Base-by-base conservation (phyloP, 2,113 vertebrate genomes). In the Gallinago jamesoni region DNA sequence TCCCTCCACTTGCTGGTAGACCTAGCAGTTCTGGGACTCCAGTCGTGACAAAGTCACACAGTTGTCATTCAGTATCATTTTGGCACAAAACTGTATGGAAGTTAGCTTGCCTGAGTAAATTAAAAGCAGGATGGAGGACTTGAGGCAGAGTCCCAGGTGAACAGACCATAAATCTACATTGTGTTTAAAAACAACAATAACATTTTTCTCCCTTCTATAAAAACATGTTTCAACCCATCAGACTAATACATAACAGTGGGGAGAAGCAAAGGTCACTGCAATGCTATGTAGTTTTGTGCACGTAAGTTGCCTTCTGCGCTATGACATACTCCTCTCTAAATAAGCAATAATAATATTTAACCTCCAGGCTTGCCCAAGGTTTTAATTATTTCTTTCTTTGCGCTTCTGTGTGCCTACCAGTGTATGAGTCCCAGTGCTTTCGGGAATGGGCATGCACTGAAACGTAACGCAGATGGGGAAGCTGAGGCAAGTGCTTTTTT, bases 131-230 rank as follows among this genome's bases (percentile, higher is more conserved):
- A 75, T 81, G 41, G 72, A 92, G 37, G 47, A 62, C 80, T 73
- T 78, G 55, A 94, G 27, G 55, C 45, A 86, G 15, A 62, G 53
- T 84, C 80, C 55, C 69, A 74, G 66, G 53, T 84, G 59, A 90
- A 28, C 60, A 88, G 84, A 45, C 45, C 37, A 12, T 88, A 94
- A 94, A 77, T 89, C 79, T 68, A 59, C 21, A 20, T 15, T 53
- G 41, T 67, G 30, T 91, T 94, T 93, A 74, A 91, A 93, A 89
- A 41, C 57, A 95, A 53, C 70, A 94, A 24, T 69, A 94, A 82
- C 10, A 47, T 80, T 87, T 84, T 70, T 70, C 24, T 92, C 37
- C 73, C 59, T 87, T 68, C 47, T 75, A 50, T 25, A 78, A 92
- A 87, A 91, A 31, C 66, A 48, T 18, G 20, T 94, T 93, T 94